These are phyloP conservation scores for Drosophila acutilabella DNA, from an alignment of 2,888 invertebrate species.

Conservation along the genomic window DNA sequence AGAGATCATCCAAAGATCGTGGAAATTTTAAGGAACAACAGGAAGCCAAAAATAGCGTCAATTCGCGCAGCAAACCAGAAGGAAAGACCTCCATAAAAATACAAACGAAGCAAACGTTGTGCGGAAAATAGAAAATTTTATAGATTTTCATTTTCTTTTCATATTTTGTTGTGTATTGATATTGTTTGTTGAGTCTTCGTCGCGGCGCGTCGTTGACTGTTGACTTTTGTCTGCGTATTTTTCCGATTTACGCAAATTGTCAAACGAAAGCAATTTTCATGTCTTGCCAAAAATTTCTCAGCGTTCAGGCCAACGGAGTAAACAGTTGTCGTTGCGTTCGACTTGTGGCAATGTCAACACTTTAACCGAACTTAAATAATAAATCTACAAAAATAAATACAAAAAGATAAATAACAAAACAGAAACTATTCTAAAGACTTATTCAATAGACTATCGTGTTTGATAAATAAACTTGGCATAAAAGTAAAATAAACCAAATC, in stretches of 20 bases:
- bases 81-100: conserved; percentile 21
- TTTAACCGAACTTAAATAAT: conserved; percentile 41
- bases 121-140: conserved; percentile 35
- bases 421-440: conserved; percentile 7
- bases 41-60: conserved; percentile 43
- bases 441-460: conserved; percentile 9
- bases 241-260: conserved; percentile 51
- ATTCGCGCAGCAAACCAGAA: conserved; percentile 3
- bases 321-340: conserved; percentile 52
- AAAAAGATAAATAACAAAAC: conserved; percentile 3
- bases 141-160: conserved; percentile 8
- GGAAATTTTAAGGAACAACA: neutral
- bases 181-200: conserved; percentile 17
- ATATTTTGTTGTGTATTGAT: conserved; percentile 10
- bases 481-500: conserved; percentile 10
- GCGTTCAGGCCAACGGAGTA: conserved; percentile 47
- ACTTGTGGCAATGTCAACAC: conserved; percentile 58
- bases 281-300: conserved; percentile 65
- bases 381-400: conserved; percentile 14
- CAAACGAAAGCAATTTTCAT: conserved; percentile 65
- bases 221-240: conserved; percentile 14
- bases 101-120: conserved; percentile 1
- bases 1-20: conserved; percentile 49
- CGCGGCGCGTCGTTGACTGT: conserved; percentile 14
- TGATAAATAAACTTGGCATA: conserved; percentile 8